Evolutionary conservation across 1,140 invertebrate genomes (phyloP).

Genomic region (Orussus abietinus): DNA sequence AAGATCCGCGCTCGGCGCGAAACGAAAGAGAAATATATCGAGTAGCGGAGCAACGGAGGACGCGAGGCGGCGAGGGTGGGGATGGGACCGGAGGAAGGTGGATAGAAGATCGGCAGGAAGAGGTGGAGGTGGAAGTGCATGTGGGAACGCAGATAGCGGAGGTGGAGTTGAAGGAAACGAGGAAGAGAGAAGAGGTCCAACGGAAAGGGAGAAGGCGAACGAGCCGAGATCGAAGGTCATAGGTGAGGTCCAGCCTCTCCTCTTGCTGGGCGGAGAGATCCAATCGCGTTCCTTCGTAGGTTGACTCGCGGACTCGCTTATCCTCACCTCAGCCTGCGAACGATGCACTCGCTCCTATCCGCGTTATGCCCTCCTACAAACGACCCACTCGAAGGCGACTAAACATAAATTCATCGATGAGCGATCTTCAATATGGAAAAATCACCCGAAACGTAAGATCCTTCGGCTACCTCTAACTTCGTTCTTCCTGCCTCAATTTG

Average conservation of each 20-base stretch:
- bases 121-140: constrained; percentile 15
- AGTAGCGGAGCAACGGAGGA: too few species aligned
- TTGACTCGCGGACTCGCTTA: constrained; percentile 35
- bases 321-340: constrained; percentile 21
- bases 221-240: constrained; percentile 40
- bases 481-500: too few species aligned
- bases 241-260: constrained; percentile 50
- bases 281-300: constrained; percentile 41
- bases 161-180: constrained; percentile 17
- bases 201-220: constrained; percentile 23
- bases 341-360: constrained; percentile 6
- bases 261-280: constrained; percentile 44
- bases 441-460: too few species aligned
- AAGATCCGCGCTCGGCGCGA: constrained; percentile 20
- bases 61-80: too few species aligned
- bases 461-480: too few species aligned
- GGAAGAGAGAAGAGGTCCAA: constrained; percentile 19
- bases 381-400: too few species aligned
- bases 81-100: constrained; percentile 18
- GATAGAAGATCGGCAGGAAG: constrained; percentile 21
- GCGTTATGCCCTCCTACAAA: constrained; percentile 43
- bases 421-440: too few species aligned
- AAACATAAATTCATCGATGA: too few species aligned
- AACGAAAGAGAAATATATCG: constrained; percentile 27
- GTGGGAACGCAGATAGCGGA: neutral